These are phyloP conservation scores for Eudorcas thomsonii DNA, from an alignment of 2,113 vertebrate genomes.

Conservation along the genomic window DNA sequence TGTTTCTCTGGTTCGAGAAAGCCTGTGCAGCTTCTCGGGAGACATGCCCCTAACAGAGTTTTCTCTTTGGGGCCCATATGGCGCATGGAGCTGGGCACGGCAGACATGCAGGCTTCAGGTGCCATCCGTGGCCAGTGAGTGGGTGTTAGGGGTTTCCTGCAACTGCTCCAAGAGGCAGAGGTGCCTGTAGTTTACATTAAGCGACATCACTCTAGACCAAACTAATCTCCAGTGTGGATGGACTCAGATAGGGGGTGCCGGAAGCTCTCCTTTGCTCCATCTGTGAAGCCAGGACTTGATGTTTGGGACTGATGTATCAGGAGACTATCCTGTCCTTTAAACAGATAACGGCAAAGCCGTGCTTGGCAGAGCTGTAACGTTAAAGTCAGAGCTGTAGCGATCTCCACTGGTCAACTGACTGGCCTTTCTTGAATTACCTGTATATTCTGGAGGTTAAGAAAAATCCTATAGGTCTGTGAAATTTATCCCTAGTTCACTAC, in stretches of 20 bases:
- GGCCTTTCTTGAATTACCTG: neutral
- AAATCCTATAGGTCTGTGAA: neutral
- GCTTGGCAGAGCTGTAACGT: neutral
- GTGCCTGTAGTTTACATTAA: neutral
- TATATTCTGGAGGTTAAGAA: neutral
- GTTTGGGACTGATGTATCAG: neutral
- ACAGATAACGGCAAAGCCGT: neutral
- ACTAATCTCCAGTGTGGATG: neutral
- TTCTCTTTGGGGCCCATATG: neutral
- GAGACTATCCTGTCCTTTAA: neutral
- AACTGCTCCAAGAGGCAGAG: neutral
- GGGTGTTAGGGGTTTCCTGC: neutral
- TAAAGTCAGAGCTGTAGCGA: neutral
- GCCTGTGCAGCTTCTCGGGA: neutral
- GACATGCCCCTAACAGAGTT: accelerated
- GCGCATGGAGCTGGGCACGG: neutral
- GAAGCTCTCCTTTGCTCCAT: neutral
- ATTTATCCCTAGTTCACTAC: neutral
- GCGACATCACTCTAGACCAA: neutral
- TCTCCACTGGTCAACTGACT: neutral
- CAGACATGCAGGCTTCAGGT: accelerated
- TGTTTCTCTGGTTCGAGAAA: neutral
- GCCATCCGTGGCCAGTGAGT: accelerated
- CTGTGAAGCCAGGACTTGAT: neutral
- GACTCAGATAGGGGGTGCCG: neutral